Evolutionary conservation across 1,140 invertebrate genomes (phyloP), one percentile per base, ranked within the genome.

Genomic region (Trichonephila clavipes): DNA sequence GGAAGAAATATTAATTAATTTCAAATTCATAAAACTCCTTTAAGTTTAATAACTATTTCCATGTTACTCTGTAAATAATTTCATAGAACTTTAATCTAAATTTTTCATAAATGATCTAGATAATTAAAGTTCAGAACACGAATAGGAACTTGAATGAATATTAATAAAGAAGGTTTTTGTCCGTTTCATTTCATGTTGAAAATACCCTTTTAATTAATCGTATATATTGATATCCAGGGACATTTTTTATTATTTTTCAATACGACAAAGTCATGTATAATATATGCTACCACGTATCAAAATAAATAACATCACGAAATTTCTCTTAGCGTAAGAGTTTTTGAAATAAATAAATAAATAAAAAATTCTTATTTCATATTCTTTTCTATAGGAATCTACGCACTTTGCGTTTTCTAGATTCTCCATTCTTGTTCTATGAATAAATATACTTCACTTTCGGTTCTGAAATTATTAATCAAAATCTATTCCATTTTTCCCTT

Each of bases 391-490:
- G 10, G 28, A 72, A 83, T 16, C 77, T 24, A 44, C 14, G 77
- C 77, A 81, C 77, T 81, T 81, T 81, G 19, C 51, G 44, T 51
- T 58, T 83, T 83, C 40, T 58, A 81, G 69, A 72, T 24, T 72
- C 2, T 24, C 69, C 69, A 72, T 72, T 72, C 69, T 72, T 72
- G 16, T 72, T 72, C 44, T 83, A 1, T 21, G 81, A 83, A 83
- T 83, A 51, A 44, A 83, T 83, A 51, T 40, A 58, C 19, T 51
- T 51, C 44, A 83, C 51, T 21, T 58, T 83, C 18, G 7, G 81
- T 83, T 83, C 81, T n/a, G 81, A 83, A 83, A 51, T 83, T 83
- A 83, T 83, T 83, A 83, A 83, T 83, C 81, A 83, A 83, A 83
- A 58, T 58, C 51, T 44, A 51, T 83, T 58, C n/a, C 40, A 83